A percentile compares a stretch with the other conserved stretches of the same genome.
phyloP scores from a whole-genome alignment of 2,888 invertebrate genomes.

The Lepidocyrtinus sp. region DNA sequence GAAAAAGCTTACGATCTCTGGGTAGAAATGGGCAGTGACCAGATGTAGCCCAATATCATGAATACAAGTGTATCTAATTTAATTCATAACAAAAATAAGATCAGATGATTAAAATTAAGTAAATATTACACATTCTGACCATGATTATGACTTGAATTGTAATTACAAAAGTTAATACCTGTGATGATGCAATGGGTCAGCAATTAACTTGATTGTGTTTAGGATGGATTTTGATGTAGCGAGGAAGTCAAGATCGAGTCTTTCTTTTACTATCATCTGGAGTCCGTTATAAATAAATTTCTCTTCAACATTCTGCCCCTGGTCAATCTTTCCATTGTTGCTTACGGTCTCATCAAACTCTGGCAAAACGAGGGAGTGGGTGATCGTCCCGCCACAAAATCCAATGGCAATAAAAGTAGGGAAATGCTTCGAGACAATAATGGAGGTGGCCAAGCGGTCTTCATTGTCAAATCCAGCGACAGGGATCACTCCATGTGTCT shows the following conservation, averaged over 20 bases:
- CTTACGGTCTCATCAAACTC: constrained; percentile 41
- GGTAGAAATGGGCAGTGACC: constrained; percentile 57
- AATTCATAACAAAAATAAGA: too few relatives aligned
- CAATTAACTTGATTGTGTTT: constrained; percentile 39
- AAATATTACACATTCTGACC: too few relatives aligned
- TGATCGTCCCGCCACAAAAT: constrained; percentile 52
- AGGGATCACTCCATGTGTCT: constrained; percentile 35
- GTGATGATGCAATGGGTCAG: constrained; percentile 47
- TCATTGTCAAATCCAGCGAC: constrained; percentile 23
- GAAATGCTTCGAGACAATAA: constrained; percentile 56
- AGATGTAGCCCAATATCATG: constrained; percentile 63
- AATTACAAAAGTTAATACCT: too few relatives aligned
- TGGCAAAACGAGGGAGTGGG: constrained; percentile 57
- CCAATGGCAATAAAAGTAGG: constrained; percentile 58
- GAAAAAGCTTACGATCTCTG: constrained; percentile 60
- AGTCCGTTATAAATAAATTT: constrained; percentile 56
- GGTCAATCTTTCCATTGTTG: constrained; percentile 38
- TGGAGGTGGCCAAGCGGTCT: constrained; percentile 35
- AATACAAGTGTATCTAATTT: constrained; percentile 60
- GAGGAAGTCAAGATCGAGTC: constrained; percentile 57
- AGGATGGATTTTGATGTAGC: constrained; percentile 32
- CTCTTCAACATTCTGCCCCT: constrained; percentile 59
- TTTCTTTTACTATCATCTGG: constrained; percentile 49
- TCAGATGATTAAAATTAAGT: too few relatives aligned
- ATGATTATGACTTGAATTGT: too few relatives aligned